Percentiles rank a stretch among this genome's conserved stretches.
These are phyloP conservation scores for Menidia menidia DNA, from an alignment of 2,797 vertebrate species.

Conservation along the genomic window DNA sequence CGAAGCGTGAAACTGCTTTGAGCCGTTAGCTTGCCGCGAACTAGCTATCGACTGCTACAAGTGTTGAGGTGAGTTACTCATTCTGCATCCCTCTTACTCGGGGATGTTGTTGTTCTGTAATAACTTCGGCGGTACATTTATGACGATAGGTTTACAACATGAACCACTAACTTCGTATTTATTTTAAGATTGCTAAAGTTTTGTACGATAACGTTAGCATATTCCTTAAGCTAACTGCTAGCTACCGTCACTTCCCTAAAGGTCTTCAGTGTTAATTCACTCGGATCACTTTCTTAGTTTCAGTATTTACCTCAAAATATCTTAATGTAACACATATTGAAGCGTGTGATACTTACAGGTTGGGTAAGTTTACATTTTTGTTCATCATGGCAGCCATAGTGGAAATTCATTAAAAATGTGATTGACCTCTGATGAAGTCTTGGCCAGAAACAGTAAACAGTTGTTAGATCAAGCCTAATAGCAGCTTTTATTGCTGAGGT, in stretches of 20 bases:
- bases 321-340: not conserved
- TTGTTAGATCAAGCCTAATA: not conserved
- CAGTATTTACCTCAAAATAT: accelerated
- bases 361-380: not conserved
- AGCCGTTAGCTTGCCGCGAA: conserved; percentile 56
- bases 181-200: not conserved
- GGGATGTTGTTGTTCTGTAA: conserved; percentile 3
- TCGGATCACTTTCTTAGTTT: not conserved
- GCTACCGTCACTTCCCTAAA: conserved; percentile 53
- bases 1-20: conserved; percentile 33
- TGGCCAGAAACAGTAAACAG: no score
- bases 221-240: conserved; percentile 46
- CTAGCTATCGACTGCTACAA: conserved; percentile 67
- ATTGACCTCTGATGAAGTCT: not conserved
- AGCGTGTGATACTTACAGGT: not conserved
- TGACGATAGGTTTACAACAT: accelerated
- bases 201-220: conserved; percentile 10
- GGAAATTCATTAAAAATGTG: not conserved
- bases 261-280: not conserved
- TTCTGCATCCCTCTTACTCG: not conserved
- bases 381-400: not conserved
- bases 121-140: not conserved
- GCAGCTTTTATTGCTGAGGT: not conserved
- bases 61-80: conserved; percentile 55
- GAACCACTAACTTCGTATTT: no score